These are phyloP conservation scores for Chloromyia formosa DNA, from an alignment of 2,888 invertebrate genomes.

Conservation along the genomic window DNA sequence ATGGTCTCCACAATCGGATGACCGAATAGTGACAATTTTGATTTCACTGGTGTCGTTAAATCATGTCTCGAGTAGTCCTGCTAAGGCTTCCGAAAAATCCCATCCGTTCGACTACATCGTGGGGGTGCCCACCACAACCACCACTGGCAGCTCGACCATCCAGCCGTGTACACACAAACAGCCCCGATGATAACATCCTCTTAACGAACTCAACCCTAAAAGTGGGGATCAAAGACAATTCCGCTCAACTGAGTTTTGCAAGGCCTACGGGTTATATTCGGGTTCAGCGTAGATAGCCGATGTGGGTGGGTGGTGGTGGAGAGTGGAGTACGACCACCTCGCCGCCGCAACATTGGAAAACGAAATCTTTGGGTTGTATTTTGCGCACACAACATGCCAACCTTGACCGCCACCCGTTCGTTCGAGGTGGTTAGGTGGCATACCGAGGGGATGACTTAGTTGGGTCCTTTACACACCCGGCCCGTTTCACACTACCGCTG, in stretches of 20 bases:
- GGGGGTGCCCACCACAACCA: neutral
- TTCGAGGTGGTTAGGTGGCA: no score
- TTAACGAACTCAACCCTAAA: conserved; percentile 42
- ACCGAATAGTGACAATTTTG: conserved; percentile 34
- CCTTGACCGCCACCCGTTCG: conserved; percentile 43
- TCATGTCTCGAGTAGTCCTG: conserved; percentile 8
- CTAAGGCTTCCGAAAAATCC: conserved; percentile 9
- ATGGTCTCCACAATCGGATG: neutral
- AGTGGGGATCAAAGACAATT: conserved; percentile 44
- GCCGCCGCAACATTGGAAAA: neutral
- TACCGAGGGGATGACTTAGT: neutral
- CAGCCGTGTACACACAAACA: no score
- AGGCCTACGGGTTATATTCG: conserved; percentile 39
- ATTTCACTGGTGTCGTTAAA: conserved; percentile 38
- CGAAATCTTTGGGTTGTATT: conserved; percentile 22
- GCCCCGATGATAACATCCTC: conserved; percentile 36
- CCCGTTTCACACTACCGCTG: neutral
- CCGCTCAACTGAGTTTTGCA: conserved; percentile 35
- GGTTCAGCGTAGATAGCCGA: neutral
- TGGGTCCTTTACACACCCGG: conserved; percentile 1
- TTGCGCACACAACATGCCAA: conserved; percentile 39
- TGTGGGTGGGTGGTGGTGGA: no score
- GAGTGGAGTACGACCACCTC: neutral
- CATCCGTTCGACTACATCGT: no score
- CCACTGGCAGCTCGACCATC: neutral